These are phyloP conservation scores for Cheilinus undulatus DNA, from an alignment of 2,113 vertebrate species.

Conservation along the genomic window DNA sequence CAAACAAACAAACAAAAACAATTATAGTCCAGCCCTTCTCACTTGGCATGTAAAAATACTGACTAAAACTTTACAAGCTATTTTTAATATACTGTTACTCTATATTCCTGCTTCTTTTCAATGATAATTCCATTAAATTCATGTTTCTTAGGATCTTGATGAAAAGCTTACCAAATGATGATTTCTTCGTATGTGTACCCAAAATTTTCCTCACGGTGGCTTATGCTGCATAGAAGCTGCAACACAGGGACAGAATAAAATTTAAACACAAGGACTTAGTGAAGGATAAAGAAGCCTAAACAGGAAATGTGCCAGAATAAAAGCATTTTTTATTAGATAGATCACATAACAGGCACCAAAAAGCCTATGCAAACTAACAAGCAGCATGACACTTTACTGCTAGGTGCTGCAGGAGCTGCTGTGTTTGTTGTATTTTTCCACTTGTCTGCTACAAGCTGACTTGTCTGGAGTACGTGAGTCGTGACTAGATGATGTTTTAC, in stretches of 20 bases:
- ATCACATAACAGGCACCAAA: background rate
- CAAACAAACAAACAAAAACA: too few relatives aligned
- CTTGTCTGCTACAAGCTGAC: slow-evolving; percentile 17
- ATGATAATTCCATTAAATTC: too few relatives aligned
- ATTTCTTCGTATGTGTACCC: slow-evolving; percentile 98
- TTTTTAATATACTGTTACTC: too few relatives aligned
- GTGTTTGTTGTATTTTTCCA: slow-evolving; percentile 30
- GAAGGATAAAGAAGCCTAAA: background rate
- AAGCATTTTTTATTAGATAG: too few relatives aligned
- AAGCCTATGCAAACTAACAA: background rate
- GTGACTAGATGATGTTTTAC: slow-evolving; percentile 23
- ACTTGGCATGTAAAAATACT: background rate
- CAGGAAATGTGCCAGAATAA: too few relatives aligned
- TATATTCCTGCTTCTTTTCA: too few relatives aligned
- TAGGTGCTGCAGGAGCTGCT: slow-evolving; percentile 11
- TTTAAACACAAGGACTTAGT: background rate
- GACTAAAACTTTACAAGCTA: too few relatives aligned
- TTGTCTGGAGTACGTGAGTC: slow-evolving; percentile 4
- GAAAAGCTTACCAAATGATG: slow-evolving; percentile 93
- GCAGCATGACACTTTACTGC: background rate
- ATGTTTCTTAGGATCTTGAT: too few relatives aligned
- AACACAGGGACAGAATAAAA: slow-evolving; percentile 53
- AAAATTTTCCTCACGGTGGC: slow-evolving; percentile 94
- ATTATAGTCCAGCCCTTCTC: background rate
- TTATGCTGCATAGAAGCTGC: slow-evolving; percentile 95